These are phyloP conservation scores for Hemicordylus capensis DNA, from an alignment of 2,113 vertebrate genomes.

Conservation along the genomic window DNA sequence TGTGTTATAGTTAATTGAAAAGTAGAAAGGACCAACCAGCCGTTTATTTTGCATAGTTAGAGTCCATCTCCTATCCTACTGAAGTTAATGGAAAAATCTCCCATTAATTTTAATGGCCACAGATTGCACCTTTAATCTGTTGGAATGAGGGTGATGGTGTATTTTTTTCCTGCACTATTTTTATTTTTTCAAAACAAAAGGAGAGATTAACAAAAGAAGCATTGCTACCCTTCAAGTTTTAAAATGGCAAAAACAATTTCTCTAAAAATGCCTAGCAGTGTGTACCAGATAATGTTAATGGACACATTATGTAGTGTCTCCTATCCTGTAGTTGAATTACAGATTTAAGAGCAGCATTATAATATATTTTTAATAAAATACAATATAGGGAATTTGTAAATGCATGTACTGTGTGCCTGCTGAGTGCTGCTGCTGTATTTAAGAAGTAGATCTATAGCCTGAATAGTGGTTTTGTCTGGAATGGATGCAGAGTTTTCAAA, in stretches of 20 bases:
- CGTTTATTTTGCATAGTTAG: conserved; percentile 8
- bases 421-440: background rate
- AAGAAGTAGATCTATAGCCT: background rate
- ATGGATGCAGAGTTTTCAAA: background rate
- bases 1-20: conserved; percentile 10
- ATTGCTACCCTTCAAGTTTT: rapidly evolving
- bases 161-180: conserved; percentile 28
- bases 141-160: background rate
- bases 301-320: background rate
- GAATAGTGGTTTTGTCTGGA: background rate
- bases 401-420: conserved; percentile 11
- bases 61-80: background rate
- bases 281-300: background rate
- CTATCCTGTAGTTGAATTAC: conserved; percentile 2
- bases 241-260: conserved; percentile 17
- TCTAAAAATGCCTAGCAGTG: background rate
- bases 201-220: background rate
- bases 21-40: background rate
- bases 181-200: background rate
- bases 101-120: background rate
- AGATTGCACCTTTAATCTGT: background rate
- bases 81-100: background rate
- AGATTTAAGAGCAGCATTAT: background rate
- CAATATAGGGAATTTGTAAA: background rate
- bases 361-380: background rate